phyloP scores from a whole-genome alignment of 2,113 vertebrate species.

The Vanacampus margaritifer region DNA sequence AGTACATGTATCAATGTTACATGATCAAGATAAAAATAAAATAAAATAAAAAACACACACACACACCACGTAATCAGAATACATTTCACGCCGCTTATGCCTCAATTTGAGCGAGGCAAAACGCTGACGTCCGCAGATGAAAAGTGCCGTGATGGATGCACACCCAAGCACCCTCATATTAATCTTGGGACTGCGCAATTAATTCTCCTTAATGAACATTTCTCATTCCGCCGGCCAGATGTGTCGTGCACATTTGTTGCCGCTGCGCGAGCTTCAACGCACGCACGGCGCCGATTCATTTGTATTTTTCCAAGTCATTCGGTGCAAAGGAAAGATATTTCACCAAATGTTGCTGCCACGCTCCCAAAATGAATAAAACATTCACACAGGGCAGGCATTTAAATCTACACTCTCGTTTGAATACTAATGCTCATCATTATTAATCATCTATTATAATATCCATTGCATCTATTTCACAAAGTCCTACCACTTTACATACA shows the following conservation, averaged over 20 bases:
- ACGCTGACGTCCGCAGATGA: slow-evolving; percentile 36
- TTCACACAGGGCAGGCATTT: slow-evolving; percentile 8
- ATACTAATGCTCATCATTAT: slow-evolving; percentile 10
- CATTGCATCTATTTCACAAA: slow-evolving; percentile 1
- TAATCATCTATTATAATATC: neutral
- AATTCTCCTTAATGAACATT: slow-evolving; percentile 20
- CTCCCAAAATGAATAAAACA: neutral
- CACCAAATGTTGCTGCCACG: neutral
- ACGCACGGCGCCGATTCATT: neutral
- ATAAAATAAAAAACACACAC: neutral
- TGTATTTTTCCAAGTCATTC: neutral
- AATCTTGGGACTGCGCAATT: slow-evolving; percentile 5
- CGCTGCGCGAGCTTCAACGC: slow-evolving; percentile 14
- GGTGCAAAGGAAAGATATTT: neutral
- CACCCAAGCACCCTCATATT: neutral
- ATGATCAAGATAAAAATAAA: neutral
- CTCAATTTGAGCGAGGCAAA: neutral
- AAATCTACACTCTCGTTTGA: slow-evolving; percentile 11
- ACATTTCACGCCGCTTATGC: no score
- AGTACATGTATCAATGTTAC: no score
- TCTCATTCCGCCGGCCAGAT: slow-evolving; percentile 20
- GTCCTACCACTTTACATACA: neutral
- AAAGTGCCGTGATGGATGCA: neutral
- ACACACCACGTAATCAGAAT: neutral
- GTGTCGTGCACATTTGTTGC: slow-evolving; percentile 33